Base-by-base conservation (phyloP, 2,888 invertebrate species). In the Limnephilus auricula region DNA sequence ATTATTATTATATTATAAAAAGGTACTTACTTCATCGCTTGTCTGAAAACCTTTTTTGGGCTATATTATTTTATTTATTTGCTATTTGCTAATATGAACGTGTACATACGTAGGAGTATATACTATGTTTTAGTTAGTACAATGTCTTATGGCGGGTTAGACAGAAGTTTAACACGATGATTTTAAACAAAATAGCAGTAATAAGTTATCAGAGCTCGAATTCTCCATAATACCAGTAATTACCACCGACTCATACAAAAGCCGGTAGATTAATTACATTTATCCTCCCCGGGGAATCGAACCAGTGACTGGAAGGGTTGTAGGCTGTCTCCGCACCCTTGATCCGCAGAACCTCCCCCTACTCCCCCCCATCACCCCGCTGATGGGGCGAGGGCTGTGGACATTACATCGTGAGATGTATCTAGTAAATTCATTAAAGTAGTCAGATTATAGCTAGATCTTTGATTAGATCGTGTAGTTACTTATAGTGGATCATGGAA, bases 211-310 rank as follows among this genome's bases (percentile, higher is more conserved):
- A 65, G 65, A 65, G 25, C 65, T 15, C 31, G 80, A 80, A 32
- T 32, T 80, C 18, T 87, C 15, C 87, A 32, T 87, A 87, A 87
- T 87, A 65, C 31, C 50, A 87, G 87, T 87, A 87, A 87, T 87
- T 87, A 87, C 32, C 87, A 87, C 65, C 31, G 87, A 87, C 87
- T 87, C 87, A 32, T 87, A 87, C 87, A 15, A 50, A 50, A 84
- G 89, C 87, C 90, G 79, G 90, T 79, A 89, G 90, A 92, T 92
- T 92, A 92, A 92, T 92, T 92, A 92, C 92, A 92, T 92, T 90
- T 84, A 79, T 89, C 90, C 80, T 91, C 91, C 92, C 92, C 90
- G 5, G 89, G 91, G 92, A 92, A 84, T 85, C 82, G 89, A 80
- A 89, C 83, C 87, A 30, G 91, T 82, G 87, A 86, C 87, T 65